Evolutionary conservation across 2,888 invertebrate species (phyloP).

Genomic region (Apoderus coryli): DNA sequence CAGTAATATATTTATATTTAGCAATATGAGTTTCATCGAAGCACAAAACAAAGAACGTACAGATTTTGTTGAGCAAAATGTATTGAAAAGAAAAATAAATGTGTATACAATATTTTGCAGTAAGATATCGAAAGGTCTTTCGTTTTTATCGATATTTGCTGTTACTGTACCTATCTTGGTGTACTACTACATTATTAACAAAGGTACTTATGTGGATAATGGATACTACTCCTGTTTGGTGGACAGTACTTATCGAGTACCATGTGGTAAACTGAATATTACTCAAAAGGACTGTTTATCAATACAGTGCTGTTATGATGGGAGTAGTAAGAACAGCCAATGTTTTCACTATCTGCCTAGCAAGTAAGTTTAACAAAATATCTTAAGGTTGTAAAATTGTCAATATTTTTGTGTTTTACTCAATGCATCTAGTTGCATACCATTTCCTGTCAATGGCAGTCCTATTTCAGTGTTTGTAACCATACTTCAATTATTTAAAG

Average conservation of each 20-base stretch:
- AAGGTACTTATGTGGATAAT: constrained; percentile 10
- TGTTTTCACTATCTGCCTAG: constrained; percentile 30
- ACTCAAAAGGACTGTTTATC: constrained; percentile 19
- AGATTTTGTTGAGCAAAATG: constrained; percentile 3
- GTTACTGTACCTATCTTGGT: constrained; percentile 19
- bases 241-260: constrained; percentile 21
- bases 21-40: constrained; percentile 3
- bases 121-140: constrained; percentile 13
- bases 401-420: too few species aligned
- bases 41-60: neutral
- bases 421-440: too few species aligned
- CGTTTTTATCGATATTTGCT: constrained; percentile 17
- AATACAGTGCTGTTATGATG: constrained; percentile 26
- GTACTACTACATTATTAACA: constrained; percentile 20
- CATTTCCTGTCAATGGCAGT: too few species aligned
- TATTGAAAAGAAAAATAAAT: constrained; percentile 6
- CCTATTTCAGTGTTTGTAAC: too few species aligned
- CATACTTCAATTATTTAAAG: too few species aligned
- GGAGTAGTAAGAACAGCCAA: constrained; percentile 14
- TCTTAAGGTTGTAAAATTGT: too few species aligned
- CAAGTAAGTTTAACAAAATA: too few species aligned
- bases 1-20: too few species aligned
- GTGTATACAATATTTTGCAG: constrained; percentile 9
- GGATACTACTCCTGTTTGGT: constrained; percentile 22
- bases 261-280: constrained; percentile 25